These are phyloP conservation scores for Danio aesculapii DNA, from an alignment of 2,797 vertebrate genomes.

Conservation along the genomic window DNA sequence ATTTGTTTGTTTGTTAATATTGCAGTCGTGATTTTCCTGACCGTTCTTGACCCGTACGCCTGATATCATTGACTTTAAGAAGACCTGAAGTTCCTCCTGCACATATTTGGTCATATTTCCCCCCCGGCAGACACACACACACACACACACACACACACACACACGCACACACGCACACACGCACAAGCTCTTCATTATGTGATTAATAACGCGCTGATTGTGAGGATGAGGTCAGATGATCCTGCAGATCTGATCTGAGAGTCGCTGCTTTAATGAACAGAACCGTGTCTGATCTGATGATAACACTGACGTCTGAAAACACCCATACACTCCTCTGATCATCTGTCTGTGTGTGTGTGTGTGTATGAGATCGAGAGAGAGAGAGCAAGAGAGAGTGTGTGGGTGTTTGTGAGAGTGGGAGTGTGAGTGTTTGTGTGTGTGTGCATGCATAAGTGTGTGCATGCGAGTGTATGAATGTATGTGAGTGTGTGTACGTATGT, in stretches of 20 bases:
- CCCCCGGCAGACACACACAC: background rate
- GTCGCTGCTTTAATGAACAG: slow-evolving; percentile 18
- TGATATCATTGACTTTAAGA: slow-evolving; percentile 54
- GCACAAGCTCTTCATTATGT: slow-evolving; percentile 24
- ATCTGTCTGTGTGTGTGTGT: background rate
- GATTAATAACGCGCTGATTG: slow-evolving; percentile 41
- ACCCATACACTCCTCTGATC: background rate
- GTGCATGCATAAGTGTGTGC: no score
- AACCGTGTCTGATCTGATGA: slow-evolving; percentile 41
- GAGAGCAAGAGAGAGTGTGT: no score
- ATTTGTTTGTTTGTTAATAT: background rate
- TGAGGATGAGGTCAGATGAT: slow-evolving; percentile 46
- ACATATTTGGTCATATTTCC: slow-evolving; percentile 37
- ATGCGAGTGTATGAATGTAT: no score
- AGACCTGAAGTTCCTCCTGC: slow-evolving; percentile 47
- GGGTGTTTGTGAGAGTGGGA: no score
- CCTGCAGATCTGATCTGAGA: slow-evolving; percentile 21
- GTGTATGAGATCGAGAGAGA: no score
- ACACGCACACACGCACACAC: background rate
- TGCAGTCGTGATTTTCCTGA: background rate
- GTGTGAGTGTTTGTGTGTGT: no score
- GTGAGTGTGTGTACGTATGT: no score
- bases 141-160: slow-evolving; percentile 15
- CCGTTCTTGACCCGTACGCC: background rate
- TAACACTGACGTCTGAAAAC: slow-evolving; percentile 1